Conservation (phyloP, 2,113 vertebrate species). For the Cinclus cinclus region DNA sequence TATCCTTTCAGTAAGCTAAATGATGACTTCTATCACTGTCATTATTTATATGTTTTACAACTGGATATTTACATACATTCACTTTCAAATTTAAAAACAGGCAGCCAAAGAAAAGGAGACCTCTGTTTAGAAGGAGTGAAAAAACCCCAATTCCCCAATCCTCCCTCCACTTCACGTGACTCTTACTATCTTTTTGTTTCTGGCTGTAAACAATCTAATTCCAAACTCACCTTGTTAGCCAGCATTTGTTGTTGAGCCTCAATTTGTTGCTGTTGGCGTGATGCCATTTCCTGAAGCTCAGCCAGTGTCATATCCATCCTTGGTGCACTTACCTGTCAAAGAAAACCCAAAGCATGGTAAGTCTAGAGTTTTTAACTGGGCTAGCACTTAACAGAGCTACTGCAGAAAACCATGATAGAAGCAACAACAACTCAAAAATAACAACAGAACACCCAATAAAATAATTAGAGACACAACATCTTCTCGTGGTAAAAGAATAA, state of each 20-base stretch:
- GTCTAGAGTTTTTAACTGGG: neutral
- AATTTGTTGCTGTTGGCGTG: slow-evolving; percentile 96
- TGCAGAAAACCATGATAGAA: neutral
- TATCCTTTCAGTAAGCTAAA: neutral
- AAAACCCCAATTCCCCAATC: neutral
- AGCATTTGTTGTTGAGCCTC: slow-evolving; percentile 93
- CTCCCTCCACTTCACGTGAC: neutral
- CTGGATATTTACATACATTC: neutral
- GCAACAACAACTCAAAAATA: neutral
- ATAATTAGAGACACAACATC: neutral
- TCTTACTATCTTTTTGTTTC: neutral
- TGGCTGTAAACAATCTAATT: neutral
- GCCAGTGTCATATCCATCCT: slow-evolving; percentile 94
- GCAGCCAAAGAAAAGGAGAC: neutral
- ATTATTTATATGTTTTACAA: neutral
- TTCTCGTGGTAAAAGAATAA: neutral
- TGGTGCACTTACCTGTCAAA: slow-evolving; percentile 80
- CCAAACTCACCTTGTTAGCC: slow-evolving; percentile 86
- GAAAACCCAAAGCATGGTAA: neutral
- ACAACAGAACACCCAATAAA: neutral
- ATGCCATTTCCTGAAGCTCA: slow-evolving; percentile 96
- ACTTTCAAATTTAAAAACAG: neutral
- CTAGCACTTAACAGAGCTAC: neutral
- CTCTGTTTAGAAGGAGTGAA: neutral
- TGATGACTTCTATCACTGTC: neutral